phyloP scores from a whole-genome alignment of 2,888 invertebrate genomes.

The Bombylius major region DNA sequence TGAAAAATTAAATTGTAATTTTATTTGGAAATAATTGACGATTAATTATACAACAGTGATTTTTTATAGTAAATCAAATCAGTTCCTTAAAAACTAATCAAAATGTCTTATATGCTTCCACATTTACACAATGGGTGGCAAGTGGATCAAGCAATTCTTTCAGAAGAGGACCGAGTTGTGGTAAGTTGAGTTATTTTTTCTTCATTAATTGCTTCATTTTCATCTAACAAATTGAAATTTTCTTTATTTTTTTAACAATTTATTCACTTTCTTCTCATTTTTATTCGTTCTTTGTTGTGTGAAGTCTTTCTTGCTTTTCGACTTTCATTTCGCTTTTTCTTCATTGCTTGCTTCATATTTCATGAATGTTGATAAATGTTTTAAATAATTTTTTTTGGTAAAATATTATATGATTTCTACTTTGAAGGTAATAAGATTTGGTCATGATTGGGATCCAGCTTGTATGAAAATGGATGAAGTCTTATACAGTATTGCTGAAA shows the following conservation, averaged over 20 bases:
- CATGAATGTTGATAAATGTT: not conserved
- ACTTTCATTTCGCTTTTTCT: too few species aligned
- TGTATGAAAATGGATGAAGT: conserved; percentile 99
- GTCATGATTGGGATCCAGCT: conserved; percentile 99
- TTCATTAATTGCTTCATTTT: not conserved
- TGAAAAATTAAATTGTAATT: too few species aligned
- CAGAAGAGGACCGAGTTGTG: conserved; percentile 96
- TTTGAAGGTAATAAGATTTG: conserved; percentile 81
- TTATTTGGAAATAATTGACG: too few species aligned
- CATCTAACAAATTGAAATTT: too few species aligned
- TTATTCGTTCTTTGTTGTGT: too few species aligned
- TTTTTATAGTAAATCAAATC: too few species aligned
- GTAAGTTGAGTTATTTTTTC: conserved; percentile 43
- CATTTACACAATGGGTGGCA: conserved; percentile 99
- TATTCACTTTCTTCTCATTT: too few species aligned
- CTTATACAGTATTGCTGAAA: conserved; percentile 88
- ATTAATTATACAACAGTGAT: too few species aligned
- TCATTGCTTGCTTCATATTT: too few species aligned
- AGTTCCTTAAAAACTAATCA: conserved; percentile 21
- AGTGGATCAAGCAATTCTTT: conserved; percentile 97
- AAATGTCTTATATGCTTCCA: conserved; percentile 98
- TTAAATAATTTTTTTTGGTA: not conserved
- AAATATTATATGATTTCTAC: too few species aligned
- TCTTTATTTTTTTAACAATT: too few species aligned
- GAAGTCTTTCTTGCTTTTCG: too few species aligned